Conservation (phyloP, 2,113 vertebrate genomes). For the Sylvia atricapilla region DNA sequence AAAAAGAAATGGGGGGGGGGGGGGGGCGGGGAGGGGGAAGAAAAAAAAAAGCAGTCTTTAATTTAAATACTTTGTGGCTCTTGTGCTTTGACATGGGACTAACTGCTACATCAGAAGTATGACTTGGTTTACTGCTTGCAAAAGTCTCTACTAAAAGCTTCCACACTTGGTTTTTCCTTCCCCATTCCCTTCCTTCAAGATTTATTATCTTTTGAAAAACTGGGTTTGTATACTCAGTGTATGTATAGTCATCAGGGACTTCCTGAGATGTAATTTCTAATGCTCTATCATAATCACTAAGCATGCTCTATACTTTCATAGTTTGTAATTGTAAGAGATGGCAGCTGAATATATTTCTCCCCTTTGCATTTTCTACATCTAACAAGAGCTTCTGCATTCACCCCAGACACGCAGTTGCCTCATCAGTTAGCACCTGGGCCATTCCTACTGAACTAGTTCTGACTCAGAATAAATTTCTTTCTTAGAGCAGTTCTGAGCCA, state of each 20-base stretch:
- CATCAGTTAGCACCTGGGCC: neutral
- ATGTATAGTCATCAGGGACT: neutral
- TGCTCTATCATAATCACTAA: neutral
- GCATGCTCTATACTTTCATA: neutral
- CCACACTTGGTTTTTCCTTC: neutral
- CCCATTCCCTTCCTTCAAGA: neutral
- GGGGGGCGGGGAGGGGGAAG: rapidly evolving
- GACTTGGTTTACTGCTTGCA: neutral
- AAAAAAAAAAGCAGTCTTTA: neutral
- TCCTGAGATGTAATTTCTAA: neutral
- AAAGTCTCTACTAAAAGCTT: neutral
- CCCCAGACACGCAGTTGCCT: neutral
- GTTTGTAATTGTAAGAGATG: neutral
- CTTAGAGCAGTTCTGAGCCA: neutral
- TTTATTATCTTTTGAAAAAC: neutral
- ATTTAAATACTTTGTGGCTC: neutral
- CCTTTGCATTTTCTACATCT: neutral
- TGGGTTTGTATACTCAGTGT: neutral
- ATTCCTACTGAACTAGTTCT: neutral
- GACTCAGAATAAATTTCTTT: neutral
- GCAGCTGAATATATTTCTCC: neutral
- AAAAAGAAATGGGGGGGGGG: neutral
- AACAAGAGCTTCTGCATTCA: neutral
- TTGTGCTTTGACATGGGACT: neutral
- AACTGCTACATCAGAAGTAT: neutral